These are phyloP conservation scores for Epistrophe eligans DNA, from an alignment of 2,888 invertebrate genomes.

Conservation along the genomic window DNA sequence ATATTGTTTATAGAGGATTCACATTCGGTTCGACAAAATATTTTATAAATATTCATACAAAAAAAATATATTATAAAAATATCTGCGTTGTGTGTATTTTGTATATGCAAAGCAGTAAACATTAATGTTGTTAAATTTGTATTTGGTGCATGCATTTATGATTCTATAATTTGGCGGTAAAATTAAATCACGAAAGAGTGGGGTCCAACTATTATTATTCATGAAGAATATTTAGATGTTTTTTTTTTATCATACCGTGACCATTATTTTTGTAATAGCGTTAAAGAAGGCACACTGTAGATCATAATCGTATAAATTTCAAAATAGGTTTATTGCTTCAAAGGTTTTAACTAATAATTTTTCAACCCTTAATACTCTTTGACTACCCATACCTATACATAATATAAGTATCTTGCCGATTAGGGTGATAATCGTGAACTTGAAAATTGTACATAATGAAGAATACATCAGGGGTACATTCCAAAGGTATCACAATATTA, in stretches of 20 bases:
- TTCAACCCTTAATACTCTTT: not conserved
- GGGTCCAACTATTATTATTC: constrained; percentile 2
- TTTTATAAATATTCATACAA: constrained; percentile 59
- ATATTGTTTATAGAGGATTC: constrained; percentile 38
- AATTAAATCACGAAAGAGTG: constrained; percentile 1
- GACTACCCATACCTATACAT: not conserved
- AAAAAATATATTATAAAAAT: not conserved
- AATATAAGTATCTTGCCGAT: not conserved
- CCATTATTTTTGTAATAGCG: not conserved
- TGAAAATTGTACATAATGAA: not conserved
- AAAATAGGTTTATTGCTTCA: not conserved
- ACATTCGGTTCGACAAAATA: constrained; percentile 37
- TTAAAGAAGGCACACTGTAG: not conserved
- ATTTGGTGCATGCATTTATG: not conserved
- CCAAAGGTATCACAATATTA: not conserved
- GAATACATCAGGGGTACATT: not conserved
- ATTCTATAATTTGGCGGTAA: not conserved
- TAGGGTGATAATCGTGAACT: constrained; percentile 38
- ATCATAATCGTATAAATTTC: constrained; percentile 5
- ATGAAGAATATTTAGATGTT: not conserved
- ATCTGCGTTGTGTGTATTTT: not conserved
- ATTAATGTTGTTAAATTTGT: constrained; percentile 29
- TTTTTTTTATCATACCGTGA: constrained; percentile 9
- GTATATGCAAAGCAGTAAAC: not conserved
- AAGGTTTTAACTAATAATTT: not conserved